Percentiles rank a stretch among this genome's conserved stretches.
These are phyloP conservation scores for Hemiprocne comata DNA, from an alignment of 2,113 vertebrate species.

Conservation along the genomic window DNA sequence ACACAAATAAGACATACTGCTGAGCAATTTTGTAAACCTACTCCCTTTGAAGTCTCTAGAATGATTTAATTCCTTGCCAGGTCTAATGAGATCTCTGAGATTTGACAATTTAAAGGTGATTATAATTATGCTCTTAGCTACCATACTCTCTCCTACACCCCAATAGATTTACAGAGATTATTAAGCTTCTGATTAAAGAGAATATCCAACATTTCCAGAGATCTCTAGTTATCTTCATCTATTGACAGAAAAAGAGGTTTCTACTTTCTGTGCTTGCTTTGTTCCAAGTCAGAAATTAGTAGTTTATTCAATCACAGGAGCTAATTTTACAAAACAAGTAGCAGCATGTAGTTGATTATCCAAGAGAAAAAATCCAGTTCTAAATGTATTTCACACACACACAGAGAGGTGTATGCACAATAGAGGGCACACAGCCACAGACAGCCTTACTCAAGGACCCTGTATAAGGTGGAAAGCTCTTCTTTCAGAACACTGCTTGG, in stretches of 20 bases:
- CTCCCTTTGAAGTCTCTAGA: neutral
- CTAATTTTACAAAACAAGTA: neutral
- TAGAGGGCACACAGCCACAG: neutral
- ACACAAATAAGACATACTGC: conserved; percentile 29
- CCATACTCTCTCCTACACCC: neutral
- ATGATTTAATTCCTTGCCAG: neutral
- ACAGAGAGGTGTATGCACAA: accelerated
- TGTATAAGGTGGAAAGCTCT: neutral
- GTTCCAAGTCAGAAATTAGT: neutral
- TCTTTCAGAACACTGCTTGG: neutral
- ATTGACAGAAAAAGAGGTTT: neutral
- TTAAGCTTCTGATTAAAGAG: neutral
- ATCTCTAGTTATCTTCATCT: neutral
- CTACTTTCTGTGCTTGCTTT: neutral
- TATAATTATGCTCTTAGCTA: neutral
- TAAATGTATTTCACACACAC: neutral
- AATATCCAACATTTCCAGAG: neutral
- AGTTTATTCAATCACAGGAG: neutral
- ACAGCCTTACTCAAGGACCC: neutral
- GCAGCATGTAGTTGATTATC: neutral
- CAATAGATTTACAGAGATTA: neutral
- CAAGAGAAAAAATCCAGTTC: neutral
- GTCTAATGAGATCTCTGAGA: neutral
- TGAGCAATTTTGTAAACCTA: conserved; percentile 22
- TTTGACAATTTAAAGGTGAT: neutral